Conservation (phyloP, 2,888 invertebrate species). For the Ditylenchus weischeri region DNA sequence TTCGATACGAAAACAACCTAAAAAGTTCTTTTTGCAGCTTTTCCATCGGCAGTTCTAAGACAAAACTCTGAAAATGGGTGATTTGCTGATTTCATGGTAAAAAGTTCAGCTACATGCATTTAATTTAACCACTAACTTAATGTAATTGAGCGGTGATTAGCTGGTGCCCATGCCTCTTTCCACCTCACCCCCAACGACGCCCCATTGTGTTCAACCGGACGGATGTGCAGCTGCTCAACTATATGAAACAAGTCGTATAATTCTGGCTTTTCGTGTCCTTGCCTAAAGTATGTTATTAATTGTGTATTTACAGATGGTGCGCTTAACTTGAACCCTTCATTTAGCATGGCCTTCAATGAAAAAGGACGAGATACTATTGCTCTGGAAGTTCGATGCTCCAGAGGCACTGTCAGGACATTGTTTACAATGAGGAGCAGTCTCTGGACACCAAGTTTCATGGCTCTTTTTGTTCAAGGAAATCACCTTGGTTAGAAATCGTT, state of each 20-base stretch:
- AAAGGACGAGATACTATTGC: conserved; percentile 53
- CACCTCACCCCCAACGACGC: conserved; percentile 52
- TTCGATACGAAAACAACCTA: too few species aligned
- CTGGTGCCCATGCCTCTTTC: conserved; percentile 55
- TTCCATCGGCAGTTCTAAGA: conserved; percentile 53
- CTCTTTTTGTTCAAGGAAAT: conserved; percentile 94
- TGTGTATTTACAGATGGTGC: conserved; percentile 71
- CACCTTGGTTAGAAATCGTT: conserved; percentile 74
- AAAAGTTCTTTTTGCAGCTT: conserved; percentile 28
- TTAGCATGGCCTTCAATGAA: conserved; percentile 67
- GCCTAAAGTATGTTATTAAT: neutral
- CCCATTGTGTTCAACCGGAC: conserved; percentile 48
- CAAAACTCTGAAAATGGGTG: conserved; percentile 55
- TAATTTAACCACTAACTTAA: too few species aligned
- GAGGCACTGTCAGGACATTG: conserved; percentile 73
- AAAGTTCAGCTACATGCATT: too few species aligned
- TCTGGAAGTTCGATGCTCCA: conserved; percentile 58
- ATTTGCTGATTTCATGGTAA: conserved; percentile 50
- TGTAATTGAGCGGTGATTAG: conserved; percentile 42
- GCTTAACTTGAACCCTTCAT: conserved; percentile 94
- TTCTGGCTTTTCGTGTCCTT: neutral
- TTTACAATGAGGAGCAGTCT: conserved; percentile 95
- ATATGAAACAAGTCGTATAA: conserved; percentile 21
- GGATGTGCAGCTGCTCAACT: conserved; percentile 40
- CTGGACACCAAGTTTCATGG: conserved; percentile 93